Conservation (phyloP, 1,140 invertebrate species). For the Littorina saxatilis region DNA sequence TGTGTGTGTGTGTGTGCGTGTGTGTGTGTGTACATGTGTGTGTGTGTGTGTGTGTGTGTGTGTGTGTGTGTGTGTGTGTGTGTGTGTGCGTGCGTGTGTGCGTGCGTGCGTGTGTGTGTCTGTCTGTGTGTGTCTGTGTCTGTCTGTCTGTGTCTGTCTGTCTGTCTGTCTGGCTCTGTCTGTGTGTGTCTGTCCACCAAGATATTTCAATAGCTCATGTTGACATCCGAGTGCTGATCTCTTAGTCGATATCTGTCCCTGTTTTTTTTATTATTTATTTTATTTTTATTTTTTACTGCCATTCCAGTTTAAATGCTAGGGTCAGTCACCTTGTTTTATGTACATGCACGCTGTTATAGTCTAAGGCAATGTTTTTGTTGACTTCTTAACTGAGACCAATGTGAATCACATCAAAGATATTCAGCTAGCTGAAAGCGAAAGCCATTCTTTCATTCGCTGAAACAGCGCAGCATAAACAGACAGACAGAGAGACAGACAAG, state of each 20-base stretch:
- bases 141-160: constrained; percentile 21
- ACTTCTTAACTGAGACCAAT: no score
- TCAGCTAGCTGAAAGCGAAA: no score
- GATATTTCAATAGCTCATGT: background rate
- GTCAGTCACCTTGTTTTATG: background rate
- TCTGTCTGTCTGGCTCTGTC: constrained; percentile 10
- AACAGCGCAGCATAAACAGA: no score
- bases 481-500: no score
- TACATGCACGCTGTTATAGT: background rate
- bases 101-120: constrained; percentile 24
- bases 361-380: no score
- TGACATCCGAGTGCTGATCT: background rate
- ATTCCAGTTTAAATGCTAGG: background rate
- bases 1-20: no score
- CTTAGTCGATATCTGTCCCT: background rate
- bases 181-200: constrained; percentile 16
- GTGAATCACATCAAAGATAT: no score
- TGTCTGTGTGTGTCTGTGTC: constrained; percentile 20
- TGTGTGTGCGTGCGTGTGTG: constrained; percentile 20
- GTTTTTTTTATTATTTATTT: background rate
- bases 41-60: constrained; percentile 30
- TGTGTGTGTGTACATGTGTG: constrained; percentile 8
- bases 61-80: constrained; percentile 28
- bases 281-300: background rate
- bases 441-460: no score